Conservation (phyloP, 2,797 vertebrate genomes). For the Acrossocheilus wenchowensis region DNA sequence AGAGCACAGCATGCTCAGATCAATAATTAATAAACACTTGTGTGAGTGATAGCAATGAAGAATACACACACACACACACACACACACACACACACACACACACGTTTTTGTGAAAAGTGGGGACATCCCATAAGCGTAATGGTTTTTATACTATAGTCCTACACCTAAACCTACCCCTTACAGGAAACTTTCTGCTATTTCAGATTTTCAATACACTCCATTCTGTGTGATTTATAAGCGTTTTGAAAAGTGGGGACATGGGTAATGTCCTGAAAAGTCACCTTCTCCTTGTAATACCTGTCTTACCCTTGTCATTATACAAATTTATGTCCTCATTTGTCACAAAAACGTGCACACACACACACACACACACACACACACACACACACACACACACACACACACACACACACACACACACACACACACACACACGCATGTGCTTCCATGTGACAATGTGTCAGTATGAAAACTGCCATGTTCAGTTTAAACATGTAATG, state of each 20-base stretch:
- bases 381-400: background rate
- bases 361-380: background rate
- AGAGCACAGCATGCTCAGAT: conserved; percentile 35
- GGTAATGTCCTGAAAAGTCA: no score
- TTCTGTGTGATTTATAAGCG: no score
- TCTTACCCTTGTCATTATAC: no score
- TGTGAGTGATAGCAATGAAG: conserved; percentile 30
- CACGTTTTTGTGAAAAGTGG: no score
- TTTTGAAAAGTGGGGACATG: no score
- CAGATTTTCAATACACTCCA: no score
- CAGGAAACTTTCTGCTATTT: no score
- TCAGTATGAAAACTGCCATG: background rate
- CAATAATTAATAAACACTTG: conserved; percentile 56
- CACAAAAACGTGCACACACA: background rate
- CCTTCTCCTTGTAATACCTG: no score
- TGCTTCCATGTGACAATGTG: background rate
- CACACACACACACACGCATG: background rate
- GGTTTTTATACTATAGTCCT: no score
- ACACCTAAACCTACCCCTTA: no score
- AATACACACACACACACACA: background rate
- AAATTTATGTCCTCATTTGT: no score
- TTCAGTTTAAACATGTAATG: background rate
- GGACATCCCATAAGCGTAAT: no score
- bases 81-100: background rate
- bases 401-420: background rate